Percentiles rank a stretch among this genome's conserved stretches.
phyloP scores from a whole-genome alignment of 2,113 vertebrate genomes.

The Cyanoderma ruficeps region DNA sequence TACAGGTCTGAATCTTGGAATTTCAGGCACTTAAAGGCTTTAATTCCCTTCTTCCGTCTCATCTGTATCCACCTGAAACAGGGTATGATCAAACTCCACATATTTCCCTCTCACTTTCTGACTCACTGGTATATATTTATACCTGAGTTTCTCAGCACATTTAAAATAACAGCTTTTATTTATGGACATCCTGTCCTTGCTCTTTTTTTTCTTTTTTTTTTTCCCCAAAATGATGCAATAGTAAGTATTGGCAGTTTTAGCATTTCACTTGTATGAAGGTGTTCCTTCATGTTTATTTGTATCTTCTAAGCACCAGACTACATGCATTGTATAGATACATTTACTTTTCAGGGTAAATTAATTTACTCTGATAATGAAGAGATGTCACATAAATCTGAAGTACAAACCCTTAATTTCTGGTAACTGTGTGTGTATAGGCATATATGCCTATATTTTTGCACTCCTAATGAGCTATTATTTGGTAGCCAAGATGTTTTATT shows the following conservation, averaged over 20 bases:
- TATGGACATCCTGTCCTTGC: constrained; percentile 6
- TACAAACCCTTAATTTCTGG: background rate
- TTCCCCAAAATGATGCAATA: constrained; percentile 24
- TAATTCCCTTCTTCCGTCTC: background rate
- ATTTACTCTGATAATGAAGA: background rate
- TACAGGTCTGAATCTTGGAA: background rate
- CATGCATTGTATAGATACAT: background rate
- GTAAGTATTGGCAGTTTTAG: constrained; percentile 6
- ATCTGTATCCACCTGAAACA: background rate
- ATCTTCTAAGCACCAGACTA: background rate
- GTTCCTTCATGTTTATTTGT: background rate
- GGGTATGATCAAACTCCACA: background rate
- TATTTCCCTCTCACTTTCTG: constrained; percentile 31
- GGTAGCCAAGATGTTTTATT: background rate
- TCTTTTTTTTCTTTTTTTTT: background rate
- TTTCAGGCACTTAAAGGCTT: background rate
- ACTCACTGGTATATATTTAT: constrained; percentile 48
- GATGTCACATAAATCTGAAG: background rate
- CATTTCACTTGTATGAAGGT: background rate
- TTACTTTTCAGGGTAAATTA: constrained; percentile 2
- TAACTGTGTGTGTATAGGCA: background rate
- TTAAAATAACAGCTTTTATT: constrained; percentile 55
- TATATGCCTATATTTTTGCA: background rate
- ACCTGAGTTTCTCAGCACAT: constrained; percentile 23
- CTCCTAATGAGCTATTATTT: background rate